These are phyloP conservation scores for Drosophila sulfurigaster DNA, from an alignment of 1,140 invertebrate genomes.

Conservation along the genomic window DNA sequence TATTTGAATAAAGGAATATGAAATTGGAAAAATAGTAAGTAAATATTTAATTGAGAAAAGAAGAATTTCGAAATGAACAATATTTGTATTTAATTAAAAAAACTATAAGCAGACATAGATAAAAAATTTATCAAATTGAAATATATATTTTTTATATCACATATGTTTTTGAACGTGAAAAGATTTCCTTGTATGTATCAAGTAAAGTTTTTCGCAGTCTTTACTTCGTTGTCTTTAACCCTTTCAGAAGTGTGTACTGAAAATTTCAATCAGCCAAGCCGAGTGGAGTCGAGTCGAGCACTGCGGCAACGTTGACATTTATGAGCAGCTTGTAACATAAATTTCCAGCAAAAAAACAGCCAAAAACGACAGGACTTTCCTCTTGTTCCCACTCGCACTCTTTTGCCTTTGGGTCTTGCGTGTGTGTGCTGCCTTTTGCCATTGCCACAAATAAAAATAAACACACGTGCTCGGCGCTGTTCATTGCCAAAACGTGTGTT, in stretches of 20 bases:
- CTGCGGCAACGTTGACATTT: slow-evolving; percentile 56
- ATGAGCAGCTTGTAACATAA: slow-evolving; percentile 70
- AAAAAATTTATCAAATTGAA: too few relatives aligned
- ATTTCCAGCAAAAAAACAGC: slow-evolving; percentile 40
- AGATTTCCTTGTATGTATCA: too few relatives aligned
- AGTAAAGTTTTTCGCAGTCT: background rate
- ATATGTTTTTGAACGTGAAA: too few relatives aligned
- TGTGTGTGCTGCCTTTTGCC: slow-evolving; percentile 49
- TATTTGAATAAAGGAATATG: background rate
- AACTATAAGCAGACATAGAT: too few relatives aligned
- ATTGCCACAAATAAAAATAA: slow-evolving; percentile 70
- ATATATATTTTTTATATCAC: too few relatives aligned
- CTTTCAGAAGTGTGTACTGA: slow-evolving; percentile 44
- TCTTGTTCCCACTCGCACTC: background rate
- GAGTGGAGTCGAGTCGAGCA: slow-evolving; percentile 1
- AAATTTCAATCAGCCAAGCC: slow-evolving; percentile 68
- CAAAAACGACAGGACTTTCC: slow-evolving; percentile 27
- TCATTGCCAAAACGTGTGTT: slow-evolving; percentile 75
- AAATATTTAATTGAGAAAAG: background rate
- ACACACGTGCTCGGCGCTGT: slow-evolving; percentile 64
- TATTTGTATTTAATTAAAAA: too few relatives aligned
- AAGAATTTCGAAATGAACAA: too few relatives aligned
- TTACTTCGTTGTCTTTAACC: slow-evolving; percentile 46
- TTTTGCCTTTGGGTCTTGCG: background rate
- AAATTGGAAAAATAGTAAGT: background rate